Evolutionary conservation across 2,797 vertebrate genomes (phyloP).

Genomic region (Acanthornis magna): DNA sequence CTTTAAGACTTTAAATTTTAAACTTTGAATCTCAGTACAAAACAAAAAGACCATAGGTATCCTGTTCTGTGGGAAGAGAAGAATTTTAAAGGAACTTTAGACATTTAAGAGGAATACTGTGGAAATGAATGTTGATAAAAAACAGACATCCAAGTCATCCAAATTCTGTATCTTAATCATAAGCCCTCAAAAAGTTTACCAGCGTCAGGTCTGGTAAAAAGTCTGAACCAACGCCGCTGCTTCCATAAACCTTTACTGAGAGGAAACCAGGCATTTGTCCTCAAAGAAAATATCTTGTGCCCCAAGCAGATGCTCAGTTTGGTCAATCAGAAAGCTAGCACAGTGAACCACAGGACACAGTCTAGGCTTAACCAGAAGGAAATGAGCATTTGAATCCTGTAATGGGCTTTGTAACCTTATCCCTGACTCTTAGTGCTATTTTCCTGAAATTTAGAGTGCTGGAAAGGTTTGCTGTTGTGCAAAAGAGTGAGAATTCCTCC

Average conservation of each 20-base stretch:
- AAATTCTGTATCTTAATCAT: neutral
- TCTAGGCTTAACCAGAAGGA: neutral
- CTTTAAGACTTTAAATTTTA: neutral
- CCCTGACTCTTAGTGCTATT: neutral
- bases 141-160: neutral
- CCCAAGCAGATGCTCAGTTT: neutral
- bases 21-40: neutral
- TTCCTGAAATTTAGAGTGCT: neutral
- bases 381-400: neutral
- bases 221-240: neutral
- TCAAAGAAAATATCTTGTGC: neutral
- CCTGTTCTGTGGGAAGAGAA: neutral
- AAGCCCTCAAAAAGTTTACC: neutral
- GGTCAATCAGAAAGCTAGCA: neutral
- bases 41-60: neutral
- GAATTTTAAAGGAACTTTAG: neutral
- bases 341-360: neutral
- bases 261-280: neutral
- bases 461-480: neutral
- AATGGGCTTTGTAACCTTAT: neutral
- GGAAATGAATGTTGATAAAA: neutral
- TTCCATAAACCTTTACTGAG: neutral
- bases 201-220: neutral
- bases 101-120: neutral
- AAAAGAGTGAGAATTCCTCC: neutral